Evolutionary conservation across 2,888 invertebrate species (phyloP), one percentile per base, ranked within the genome.

Genomic region (Leptinotarsa tumamoca): DNA sequence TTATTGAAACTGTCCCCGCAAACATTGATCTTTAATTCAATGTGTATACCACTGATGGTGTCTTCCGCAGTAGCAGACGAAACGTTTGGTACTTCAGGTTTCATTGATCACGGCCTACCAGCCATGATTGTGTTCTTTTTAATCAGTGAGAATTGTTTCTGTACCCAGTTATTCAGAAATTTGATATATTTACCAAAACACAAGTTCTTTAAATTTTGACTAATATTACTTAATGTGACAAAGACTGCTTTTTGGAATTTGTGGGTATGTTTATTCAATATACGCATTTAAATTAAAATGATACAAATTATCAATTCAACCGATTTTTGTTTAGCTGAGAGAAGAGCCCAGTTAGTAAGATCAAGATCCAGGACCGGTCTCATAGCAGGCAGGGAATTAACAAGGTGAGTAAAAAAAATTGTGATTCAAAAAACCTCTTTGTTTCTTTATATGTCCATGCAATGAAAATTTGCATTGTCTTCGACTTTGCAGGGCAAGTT

Each of bases 321-420:
- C 74, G 56, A 71, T 56, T 75, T 73, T 84, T 84, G 86, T 86
- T 27, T 90, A 95, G 97, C 97, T 87, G 97, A 98, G 89, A 90
- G 97, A 86, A 91, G 97, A 87, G 97, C 97, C 18, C 97, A 97
- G 89, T 89, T 98, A 81, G 96, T 95, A 84, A 90, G 97, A 82
- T 96, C 96, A 80, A 90, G 97, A 82, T 97, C 97, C 49, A 90
- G 97, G 80, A 94, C 95, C 56, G 95, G 95, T 33, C 90, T 96
- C 72, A 92, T 94, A 80, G 90, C 92, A 17, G 91, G 93, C 76
- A 89, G 93, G 85, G 94, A 94, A 88, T 89, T 94, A 82, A 92
- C 93, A 71, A 93, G 93, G 93, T 93, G 85, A 92, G 91, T 52
- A 54, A 52, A 14, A 4, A 52, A 17, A 43, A 43, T 43, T 43